Base-by-base conservation (phyloP, 2,113 vertebrate species). In the Peromyscus californicus region DNA sequence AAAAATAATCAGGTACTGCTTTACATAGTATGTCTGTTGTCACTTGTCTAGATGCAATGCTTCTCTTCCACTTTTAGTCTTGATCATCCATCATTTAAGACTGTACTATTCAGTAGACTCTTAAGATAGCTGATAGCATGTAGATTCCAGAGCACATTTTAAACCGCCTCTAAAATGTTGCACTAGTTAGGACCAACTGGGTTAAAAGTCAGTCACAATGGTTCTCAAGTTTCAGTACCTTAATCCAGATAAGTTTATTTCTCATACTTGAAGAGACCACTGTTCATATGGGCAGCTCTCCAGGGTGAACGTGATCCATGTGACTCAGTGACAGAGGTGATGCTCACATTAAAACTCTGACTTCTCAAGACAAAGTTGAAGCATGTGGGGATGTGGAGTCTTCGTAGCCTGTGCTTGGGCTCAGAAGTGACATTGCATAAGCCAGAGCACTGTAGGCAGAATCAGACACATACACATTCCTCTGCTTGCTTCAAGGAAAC, bases 361-460 rank as follows among this genome's bases (percentile, higher is more conserved):
- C 54, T 16, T n/a, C 91, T 94, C 42, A 42, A 88, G 69, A 80
- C 11, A 42, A 67, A 45, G 26, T 51, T 82, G 70, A 45, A 82
- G 63, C 67, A 0, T 5, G 0, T 15, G 16, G 12, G 59, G 19
- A 33, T 24, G 3, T 70, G 22, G 2, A 0, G 12, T 59, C 59
- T 42, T 24, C 16, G n/a, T 3, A 13, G 1, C 42, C 61, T 42
- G 26, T 42, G 67, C 79, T 61, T 59, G 45, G 79, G 29, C 65
- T 63, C 83, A 59, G 21, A 76, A 89, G 59, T 36, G 42, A 39
- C 21, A 70, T 1, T 67, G 24, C 5, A n/a, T 84, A 65, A 74
- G 21, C 78, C 31, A 33, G 17, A 78, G n/a, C 59, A 5, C 19
- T 17, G 48, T 24, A 5, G 8, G 57, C 36, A 42, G 45, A 95